These are phyloP conservation scores for Lonchura striata DNA, from an alignment of 2,113 vertebrate genomes.

Conservation along the genomic window DNA sequence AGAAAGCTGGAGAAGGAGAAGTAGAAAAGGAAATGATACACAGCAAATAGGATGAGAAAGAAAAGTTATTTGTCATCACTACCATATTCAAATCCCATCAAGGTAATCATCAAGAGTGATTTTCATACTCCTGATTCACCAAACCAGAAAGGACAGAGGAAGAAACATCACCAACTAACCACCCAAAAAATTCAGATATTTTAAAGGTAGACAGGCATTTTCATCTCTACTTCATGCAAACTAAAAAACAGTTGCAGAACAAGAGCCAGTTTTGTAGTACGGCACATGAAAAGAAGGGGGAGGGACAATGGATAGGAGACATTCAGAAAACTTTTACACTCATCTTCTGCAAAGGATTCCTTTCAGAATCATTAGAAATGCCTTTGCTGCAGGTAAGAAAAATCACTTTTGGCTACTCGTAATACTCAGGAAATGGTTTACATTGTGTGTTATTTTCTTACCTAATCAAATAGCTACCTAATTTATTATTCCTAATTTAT, in stretches of 20 bases:
- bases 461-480: not conserved
- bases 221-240: not conserved
- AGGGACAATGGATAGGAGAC: accelerated
- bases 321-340: not conserved
- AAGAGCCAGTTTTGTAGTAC: not conserved
- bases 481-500: not conserved
- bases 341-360: not conserved
- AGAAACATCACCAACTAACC: not conserved
- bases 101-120: not conserved
- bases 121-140: not conserved
- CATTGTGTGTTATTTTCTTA: not conserved
- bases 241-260: not conserved
- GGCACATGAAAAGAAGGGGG: accelerated
- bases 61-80: not conserved
- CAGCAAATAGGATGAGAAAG: not conserved
- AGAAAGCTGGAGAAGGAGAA: not conserved
- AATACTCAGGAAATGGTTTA: not conserved
- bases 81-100: not conserved
- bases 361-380: not conserved
- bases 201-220: not conserved
- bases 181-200: not conserved
- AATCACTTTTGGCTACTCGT: not conserved
- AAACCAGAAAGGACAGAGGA: not conserved
- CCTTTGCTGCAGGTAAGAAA: not conserved
- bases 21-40: not conserved